Base-by-base conservation (phyloP, 2,888 invertebrate species). In the Cremastobaeus sp. region DNA sequence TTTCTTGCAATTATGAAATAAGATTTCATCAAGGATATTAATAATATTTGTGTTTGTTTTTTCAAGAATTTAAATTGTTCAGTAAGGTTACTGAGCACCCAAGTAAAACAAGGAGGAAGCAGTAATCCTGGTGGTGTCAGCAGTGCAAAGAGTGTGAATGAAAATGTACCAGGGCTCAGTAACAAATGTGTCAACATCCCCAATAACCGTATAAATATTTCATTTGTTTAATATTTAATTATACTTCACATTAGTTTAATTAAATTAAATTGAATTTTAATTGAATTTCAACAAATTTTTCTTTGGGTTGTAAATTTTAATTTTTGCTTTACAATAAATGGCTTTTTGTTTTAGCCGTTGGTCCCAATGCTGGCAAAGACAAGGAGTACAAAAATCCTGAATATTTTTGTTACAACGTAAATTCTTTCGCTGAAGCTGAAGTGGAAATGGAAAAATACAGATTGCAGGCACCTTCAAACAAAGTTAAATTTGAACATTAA, bases 371-470 rank as follows among this genome's bases (percentile, higher is more conserved):
- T 5, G 89, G 91, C 0, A 94, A 94, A 86, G 86, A 89, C 64
- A 92, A 91, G 6, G 90, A 91, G 0, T 96, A 96, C 85, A 95
- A 96, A 89, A 95, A 95, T 74, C 95, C 96, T 0, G 96, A 96
- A 89, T 97, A 96, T 86, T 96, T 92, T 82, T 92, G 92, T 77
- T 96, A 95, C 82, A 91, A 95, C 82, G 90, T 90, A 37, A 91
- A 90, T 79, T 94, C 93, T 78, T 96, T 92, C 84, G 93, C 92
- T 79, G 95, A 96, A 88, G 94, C 96, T 48, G 96, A 96, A 89
- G 90, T 94, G 15, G 96, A 96, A 89, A 93, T 96, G 93, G 89
- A 91, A 1, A 92, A 94, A 82, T 94, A 90, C 82, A 91, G 96
- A 82, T 89, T 93, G 62, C 94, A 94, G 14, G 37, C 65, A n/a